Evolutionary conservation across 2,797 vertebrate genomes (phyloP).

Genomic region (Clarias pachynema): DNA sequence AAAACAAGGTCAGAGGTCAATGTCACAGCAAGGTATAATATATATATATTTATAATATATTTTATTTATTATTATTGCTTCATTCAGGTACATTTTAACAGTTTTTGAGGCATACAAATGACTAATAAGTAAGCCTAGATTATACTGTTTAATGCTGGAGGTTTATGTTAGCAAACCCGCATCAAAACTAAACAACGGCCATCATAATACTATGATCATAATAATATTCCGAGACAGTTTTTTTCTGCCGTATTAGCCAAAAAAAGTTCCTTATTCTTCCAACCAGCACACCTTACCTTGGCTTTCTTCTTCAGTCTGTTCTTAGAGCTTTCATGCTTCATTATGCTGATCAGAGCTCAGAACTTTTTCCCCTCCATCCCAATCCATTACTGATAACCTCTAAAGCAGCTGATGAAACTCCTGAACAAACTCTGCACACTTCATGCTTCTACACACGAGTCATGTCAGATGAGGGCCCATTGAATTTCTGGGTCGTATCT

Average conservation of each 20-base stretch:
- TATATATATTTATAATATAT: background rate
- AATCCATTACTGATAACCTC: conserved; percentile 25
- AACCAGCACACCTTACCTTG: conserved; percentile 24
- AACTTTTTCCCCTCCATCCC: conserved; percentile 4
- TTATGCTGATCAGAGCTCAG: conserved; percentile 35
- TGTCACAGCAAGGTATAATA: background rate
- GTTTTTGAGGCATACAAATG: background rate
- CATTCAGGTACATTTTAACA: background rate
- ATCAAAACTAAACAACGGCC: background rate
- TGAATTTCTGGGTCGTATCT: conserved; percentile 63
- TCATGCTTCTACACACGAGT: conserved; percentile 53
- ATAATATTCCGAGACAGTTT: background rate
- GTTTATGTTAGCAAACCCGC: background rate
- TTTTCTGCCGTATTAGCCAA: background rate
- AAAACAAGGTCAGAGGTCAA: background rate
- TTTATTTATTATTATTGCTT: background rate
- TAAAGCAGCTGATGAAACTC: conserved; percentile 52
- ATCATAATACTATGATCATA: too few species aligned
- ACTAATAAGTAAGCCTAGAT: too few species aligned
- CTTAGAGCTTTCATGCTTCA: conserved; percentile 13
- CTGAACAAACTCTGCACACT: conserved; percentile 37
- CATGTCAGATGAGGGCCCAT: conserved; percentile 39
- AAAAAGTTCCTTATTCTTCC: background rate
- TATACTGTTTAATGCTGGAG: background rate
- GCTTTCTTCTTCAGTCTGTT: conserved; percentile 29